Percentiles rank a stretch among this genome's conserved stretches.
phyloP scores from a whole-genome alignment of 2,113 vertebrate species.

The Sebastes fasciatus region DNA sequence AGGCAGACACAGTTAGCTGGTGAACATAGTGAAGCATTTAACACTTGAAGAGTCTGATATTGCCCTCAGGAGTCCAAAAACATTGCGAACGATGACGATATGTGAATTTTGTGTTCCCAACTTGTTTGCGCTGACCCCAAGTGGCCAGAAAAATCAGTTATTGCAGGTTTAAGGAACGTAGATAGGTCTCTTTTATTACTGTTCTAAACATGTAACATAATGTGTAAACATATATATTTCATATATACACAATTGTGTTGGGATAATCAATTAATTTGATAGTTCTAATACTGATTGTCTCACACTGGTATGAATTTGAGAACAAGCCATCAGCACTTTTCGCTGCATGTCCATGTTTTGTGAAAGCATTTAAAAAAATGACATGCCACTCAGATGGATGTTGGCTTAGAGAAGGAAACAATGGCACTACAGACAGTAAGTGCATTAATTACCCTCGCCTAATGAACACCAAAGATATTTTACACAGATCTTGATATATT shows the following conservation, averaged over 20 bases:
- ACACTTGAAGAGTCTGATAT: not conserved
- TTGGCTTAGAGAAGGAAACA: slow-evolving; percentile 32
- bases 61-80: not conserved
- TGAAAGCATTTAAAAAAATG: slow-evolving; percentile 22
- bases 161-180: not conserved
- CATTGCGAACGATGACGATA: no score
- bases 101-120: no score
- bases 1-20: not conserved
- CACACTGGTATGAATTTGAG: slow-evolving; percentile 1
- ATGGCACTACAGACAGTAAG: slow-evolving; percentile 21
- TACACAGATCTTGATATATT: not conserved
- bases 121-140: no score
- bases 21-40: not conserved
- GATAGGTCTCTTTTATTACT: not conserved
- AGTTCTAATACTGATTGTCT: not conserved
- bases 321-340: not conserved
- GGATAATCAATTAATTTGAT: not conserved
- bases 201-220: not conserved
- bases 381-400: slow-evolving; percentile 3
- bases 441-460: slow-evolving; percentile 16
- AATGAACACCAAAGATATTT: slow-evolving; percentile 13
- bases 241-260: not conserved
- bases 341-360: not conserved
- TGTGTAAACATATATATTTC: not conserved
- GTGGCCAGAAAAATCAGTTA: no score